Evolutionary conservation across 2,797 vertebrate genomes (phyloP).

Genomic region (Lateolabrax maculatus): DNA sequence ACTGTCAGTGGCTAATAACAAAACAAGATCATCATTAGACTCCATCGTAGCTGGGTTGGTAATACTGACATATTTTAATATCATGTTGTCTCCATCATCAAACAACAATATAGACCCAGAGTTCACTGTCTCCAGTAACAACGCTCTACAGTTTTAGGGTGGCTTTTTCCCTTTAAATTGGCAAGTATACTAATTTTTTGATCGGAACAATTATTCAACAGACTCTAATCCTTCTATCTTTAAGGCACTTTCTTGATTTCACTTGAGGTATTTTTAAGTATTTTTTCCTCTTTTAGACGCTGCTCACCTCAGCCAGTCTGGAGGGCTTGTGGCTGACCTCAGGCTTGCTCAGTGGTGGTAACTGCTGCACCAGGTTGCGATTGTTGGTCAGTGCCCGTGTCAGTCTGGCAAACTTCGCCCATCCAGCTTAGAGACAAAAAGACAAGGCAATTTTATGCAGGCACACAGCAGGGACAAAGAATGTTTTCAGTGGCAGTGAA

Average conservation of each 20-base stretch:
- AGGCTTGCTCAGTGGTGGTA: slow-evolving; percentile 93
- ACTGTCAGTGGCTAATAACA: too few relatives aligned
- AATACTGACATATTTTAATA: too few relatives aligned
- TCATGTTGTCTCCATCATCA: too few relatives aligned
- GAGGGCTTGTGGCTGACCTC: slow-evolving; percentile 97
- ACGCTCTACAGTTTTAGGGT: background rate
- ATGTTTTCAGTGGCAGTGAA: background rate
- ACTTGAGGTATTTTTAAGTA: background rate
- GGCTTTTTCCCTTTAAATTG: background rate
- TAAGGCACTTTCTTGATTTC: background rate
- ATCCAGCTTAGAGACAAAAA: slow-evolving; percentile 83
- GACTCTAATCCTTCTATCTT: background rate
- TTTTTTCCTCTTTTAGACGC: background rate
- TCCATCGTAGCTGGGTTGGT: too few relatives aligned
- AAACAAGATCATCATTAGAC: background rate
- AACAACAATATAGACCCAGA: background rate
- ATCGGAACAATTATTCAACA: background rate
- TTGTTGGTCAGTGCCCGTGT: slow-evolving; percentile 96
- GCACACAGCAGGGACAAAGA: background rate
- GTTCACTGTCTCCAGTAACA: background rate
- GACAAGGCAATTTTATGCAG: background rate
- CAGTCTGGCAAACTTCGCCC: slow-evolving; percentile 97
- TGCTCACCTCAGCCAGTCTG: slow-evolving; percentile 94
- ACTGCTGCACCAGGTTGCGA: slow-evolving; percentile 93
- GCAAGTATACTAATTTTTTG: background rate